Evolutionary conservation across 1,140 invertebrate species (phyloP), one percentile per base, ranked within the genome.

Genomic region (Phymorhynchus buccinoides): DNA sequence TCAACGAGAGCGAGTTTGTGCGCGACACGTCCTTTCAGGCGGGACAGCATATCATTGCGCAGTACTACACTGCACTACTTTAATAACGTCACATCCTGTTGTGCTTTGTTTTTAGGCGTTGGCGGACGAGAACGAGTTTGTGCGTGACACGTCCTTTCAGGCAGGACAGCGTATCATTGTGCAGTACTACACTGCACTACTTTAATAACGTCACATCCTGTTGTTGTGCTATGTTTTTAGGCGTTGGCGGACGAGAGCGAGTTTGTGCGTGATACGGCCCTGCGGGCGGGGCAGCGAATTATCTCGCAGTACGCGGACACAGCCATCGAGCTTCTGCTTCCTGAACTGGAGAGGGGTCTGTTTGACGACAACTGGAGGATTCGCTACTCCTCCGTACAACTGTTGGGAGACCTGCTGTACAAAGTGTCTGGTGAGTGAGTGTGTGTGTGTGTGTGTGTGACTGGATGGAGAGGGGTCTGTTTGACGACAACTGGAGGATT

Each of bases 1-100:
- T 99, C 9, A 99, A 99, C 95, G 99, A 99, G 94, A 99, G 97
- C 93, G 99, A 99, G 94, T 99, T 98, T 94, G 98, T 99, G 0
- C 95, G 99, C 71, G 98, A 99, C 88, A 99, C 99, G 0, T 98
- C 99, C n/a, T n/a, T n/a, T n/a, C n/a, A n/a, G n/a, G n/a, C n/a
- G n/a, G n/a, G n/a, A n/a, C n/a, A n/a, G n/a, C 94, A 98, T 80
- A 99, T 99, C 85, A 98, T 99, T 0, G 98, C 97, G 84, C 95
- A 98, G 86, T 99, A 99, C 93, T 98, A 98, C 0, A 97, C n/a
- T n/a, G n/a, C n/a, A n/a, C n/a, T n/a, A 99, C 87, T 97, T n/a
- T n/a, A n/a, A n/a, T n/a, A n/a, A n/a, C n/a, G n/a, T n/a, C n/a
- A n/a, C n/a, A n/a, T n/a, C n/a, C 98, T 3, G 98, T 99, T 80